Evolutionary conservation across 1,140 invertebrate species (phyloP).

Genomic region (Glomeris maerens): DNA sequence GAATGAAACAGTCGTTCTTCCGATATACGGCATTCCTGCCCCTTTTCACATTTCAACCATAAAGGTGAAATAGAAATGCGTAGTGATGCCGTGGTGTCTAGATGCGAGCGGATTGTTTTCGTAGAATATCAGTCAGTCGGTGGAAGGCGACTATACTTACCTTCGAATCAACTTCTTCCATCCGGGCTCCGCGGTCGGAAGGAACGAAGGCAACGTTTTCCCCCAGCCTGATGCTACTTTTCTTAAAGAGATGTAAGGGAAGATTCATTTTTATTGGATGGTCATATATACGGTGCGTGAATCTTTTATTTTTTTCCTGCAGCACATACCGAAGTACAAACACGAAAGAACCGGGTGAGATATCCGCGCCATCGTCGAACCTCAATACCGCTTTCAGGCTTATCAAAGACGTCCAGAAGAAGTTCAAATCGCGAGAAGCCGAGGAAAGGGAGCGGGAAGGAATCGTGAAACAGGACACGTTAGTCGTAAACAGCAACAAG

Average conservation of each 20-base stretch:
- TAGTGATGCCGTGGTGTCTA: neutral
- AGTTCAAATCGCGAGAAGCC: constrained; percentile 93
- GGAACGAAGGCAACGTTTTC: constrained; percentile 75
- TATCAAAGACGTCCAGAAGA: constrained; percentile 99
- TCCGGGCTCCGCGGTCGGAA: constrained; percentile 86
- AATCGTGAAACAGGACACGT: constrained; percentile 94
- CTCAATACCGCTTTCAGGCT: constrained; percentile 90
- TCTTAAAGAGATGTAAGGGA: constrained; percentile 88
- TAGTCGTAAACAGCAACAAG: constrained; percentile 90
- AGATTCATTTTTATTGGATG: constrained; percentile 9
- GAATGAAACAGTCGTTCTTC: constrained; percentile 93
- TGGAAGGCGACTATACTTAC: constrained; percentile 98
- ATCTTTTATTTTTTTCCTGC: constrained; percentile 17
- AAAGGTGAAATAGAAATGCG: no score
- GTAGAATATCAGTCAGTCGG: constrained; percentile 86
- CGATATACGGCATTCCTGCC: constrained; percentile 86
- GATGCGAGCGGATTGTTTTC: neutral
- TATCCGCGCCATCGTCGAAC: constrained; percentile 87
- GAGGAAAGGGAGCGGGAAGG: constrained; percentile 95
- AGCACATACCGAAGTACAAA: constrained; percentile 97
- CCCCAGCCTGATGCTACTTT: constrained; percentile 91
- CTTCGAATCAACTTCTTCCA: constrained; percentile 98
- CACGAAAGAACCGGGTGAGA: constrained; percentile 92
- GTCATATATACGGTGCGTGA: constrained; percentile 2
- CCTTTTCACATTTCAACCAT: constrained; percentile 98